Evolutionary conservation across 2,888 invertebrate genomes (phyloP).

Genomic region (Oxytorus armatus): DNA sequence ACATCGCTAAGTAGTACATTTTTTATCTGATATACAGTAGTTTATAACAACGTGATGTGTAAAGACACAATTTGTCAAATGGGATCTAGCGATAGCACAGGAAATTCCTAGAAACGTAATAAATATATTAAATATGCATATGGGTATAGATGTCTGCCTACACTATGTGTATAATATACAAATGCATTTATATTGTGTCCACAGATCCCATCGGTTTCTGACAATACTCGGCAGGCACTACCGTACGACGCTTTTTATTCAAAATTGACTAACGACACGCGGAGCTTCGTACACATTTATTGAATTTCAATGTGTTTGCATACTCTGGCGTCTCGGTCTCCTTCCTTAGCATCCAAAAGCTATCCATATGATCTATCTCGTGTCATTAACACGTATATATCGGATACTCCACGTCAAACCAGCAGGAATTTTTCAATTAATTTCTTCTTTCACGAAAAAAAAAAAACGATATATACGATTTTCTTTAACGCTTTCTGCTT

Average conservation of each 20-base stretch:
- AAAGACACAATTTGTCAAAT: too few species aligned
- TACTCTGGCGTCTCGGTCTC: constrained; percentile 13
- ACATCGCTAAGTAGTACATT: too few species aligned
- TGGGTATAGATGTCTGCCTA: not conserved
- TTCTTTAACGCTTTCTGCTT: too few species aligned
- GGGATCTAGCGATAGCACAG: too few species aligned
- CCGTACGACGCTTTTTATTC: constrained; percentile 45
- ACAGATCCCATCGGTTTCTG: constrained; percentile 21
- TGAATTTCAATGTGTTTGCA: constrained; percentile 30
- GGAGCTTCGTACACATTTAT: constrained; percentile 1
- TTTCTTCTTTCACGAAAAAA: too few species aligned
- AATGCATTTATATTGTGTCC: constrained; percentile 15
- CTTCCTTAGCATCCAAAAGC: not conserved
- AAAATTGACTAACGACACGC: constrained; percentile 12
- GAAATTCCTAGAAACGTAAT: not conserved
- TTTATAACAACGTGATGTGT: not conserved
- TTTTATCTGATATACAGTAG: not conserved
- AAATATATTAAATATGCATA: not conserved
- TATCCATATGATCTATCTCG: constrained; percentile 17
- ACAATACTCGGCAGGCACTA: constrained; percentile 32
- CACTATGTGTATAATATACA: constrained; percentile 7
- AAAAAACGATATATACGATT: too few species aligned
- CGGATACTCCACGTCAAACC: too few species aligned
- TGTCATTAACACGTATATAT: not conserved
- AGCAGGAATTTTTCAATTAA: too few species aligned